Base-by-base conservation (phyloP, 2,888 invertebrate genomes). In the Copidosoma aretas region DNA sequence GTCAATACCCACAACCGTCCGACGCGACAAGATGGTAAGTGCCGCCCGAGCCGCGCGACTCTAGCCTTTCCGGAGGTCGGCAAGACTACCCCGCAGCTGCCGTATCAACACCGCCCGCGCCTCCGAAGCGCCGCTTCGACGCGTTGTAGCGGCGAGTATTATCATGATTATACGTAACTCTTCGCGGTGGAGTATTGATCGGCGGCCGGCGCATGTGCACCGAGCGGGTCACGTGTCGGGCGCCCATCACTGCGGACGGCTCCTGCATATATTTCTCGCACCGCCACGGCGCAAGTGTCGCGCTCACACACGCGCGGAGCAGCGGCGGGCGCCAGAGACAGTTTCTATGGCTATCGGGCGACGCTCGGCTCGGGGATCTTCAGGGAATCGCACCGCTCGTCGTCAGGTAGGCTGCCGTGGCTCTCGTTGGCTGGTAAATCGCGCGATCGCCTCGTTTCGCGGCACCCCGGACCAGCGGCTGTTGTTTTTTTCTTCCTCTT, bases 121-220 rank as follows among this genome's bases (percentile, higher is more conserved):
- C 12, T 54, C 32, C 4, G 0, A 43, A 21, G 39, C 14, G 21
- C 24, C 22, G 43, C 49, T 15, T 24, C 54, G 46, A 17, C 15
- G 19, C 15, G 5, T 12, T 15, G 43, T 53, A 21, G 24, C 19
- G 46, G 59, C 60, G n/a, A 46, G 41, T 39, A 24, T 39, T n/a
- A 53, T 41, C 43, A 46, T 5, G 32, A n/a, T n/a, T n/a, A n/a
- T 32, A 32, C 32, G 8, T 32, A 32, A 24, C 62, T 14, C 32
- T 32, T 49, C 17, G 24, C 15, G 15, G 52, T 53, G 39, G 3
- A 24, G 54, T 71, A 71, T 71, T 71, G 69, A 69, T 71, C 67
- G 10, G 10, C 24, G 15, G 39, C 46, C 53, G 24, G 69, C 71
- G 71, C 71, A 69, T 71, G 71, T 58, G 69, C 66, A 71, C 60